Evolutionary conservation across 2,113 vertebrate genomes (phyloP), one percentile per base, ranked within the genome.

Genomic region (Coturnix japonica): DNA sequence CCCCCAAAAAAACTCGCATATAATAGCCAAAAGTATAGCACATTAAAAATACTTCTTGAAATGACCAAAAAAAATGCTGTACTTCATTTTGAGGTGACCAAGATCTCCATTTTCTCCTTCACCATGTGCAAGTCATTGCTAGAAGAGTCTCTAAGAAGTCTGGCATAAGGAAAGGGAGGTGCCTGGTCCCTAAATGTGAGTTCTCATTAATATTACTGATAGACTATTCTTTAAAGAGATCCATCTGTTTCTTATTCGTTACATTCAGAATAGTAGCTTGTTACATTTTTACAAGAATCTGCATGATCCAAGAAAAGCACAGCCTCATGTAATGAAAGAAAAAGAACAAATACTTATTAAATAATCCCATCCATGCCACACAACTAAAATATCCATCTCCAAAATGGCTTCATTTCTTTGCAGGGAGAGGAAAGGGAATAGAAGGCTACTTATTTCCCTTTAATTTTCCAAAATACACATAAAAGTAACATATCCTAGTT

Each of bases 261-360:
- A 75, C 77, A 81, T 93, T 92, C 81, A 91, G 90, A 94, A 91
- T 90, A 90, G 93, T 95, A 95, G 82, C 69, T 89, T 77, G 72
- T 90, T 93, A 89, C 81, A 83, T 85, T 95, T 95, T 95, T 91
- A 96, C 72, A 95, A 90, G 87, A 85, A 93, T 81, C 53, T 85
- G 13, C 51, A 57, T 63, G 72, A 91, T 87, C 85, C 87, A 87
- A 94, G 95, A 81, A 95, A 95, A 94, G 60, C 75, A 85, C 91
- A 95, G 77, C 67, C 59, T 95, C 75, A 69, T 81, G 74, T 81
- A 95, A 96, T 61, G 78, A 92, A 89, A 94, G n/a, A 94, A 84
- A 73, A 83, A 89, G 51, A 82, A 44, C 85, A 54, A 94, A 82
- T 71, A 71, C 54, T 89, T 85, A 82, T 39, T 90, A 83, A 93